Conservation (phyloP, 2,797 vertebrate genomes). For the Threskiornis aethiopicus region DNA sequence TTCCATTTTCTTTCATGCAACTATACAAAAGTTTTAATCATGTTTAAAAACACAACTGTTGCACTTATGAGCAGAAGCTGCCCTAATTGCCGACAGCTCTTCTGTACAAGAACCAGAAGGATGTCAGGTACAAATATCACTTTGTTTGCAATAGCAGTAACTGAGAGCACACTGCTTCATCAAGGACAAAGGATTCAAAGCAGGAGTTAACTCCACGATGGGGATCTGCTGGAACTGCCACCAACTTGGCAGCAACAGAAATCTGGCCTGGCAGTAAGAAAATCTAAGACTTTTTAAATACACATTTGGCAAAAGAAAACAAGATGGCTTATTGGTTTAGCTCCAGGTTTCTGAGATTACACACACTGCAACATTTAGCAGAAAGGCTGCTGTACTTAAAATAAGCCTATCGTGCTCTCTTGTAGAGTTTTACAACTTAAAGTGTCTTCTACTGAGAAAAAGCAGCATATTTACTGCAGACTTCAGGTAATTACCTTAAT, state of each 20-base stretch:
- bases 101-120: neutral
- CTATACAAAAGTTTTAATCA: neutral
- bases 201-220: neutral
- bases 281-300: neutral
- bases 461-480: neutral
- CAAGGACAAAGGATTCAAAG: neutral
- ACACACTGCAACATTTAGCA: neutral
- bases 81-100: neutral
- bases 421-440: neutral
- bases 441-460: neutral
- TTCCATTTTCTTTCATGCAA: neutral
- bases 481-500: constrained; percentile 86
- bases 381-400: neutral
- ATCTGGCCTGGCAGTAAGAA: neutral
- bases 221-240: neutral
- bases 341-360: neutral
- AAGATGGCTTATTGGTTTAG: neutral
- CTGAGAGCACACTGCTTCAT: neutral
- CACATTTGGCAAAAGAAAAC: constrained; percentile 2
- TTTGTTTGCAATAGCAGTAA: neutral
- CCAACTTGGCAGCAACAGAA: constrained; percentile 29
- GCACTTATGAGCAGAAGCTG: neutral
- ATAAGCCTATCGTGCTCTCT: neutral
- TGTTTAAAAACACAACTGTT: neutral
- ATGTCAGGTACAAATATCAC: neutral